phyloP scores from a whole-genome alignment of 2,113 vertebrate genomes.

The Myotis davidii region DNA sequence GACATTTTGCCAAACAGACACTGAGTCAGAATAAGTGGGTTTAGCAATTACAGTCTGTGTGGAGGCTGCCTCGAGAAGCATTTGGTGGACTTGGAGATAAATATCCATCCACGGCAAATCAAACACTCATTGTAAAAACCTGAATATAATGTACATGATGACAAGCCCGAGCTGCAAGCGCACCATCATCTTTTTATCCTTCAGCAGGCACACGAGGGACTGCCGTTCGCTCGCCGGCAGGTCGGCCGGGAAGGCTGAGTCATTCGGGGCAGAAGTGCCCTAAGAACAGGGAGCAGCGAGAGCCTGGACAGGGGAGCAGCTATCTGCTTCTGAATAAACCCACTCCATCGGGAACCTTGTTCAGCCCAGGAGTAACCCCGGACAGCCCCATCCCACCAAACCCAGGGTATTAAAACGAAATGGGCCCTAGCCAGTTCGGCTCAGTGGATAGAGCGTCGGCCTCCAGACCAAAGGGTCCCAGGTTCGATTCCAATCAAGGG shows the following conservation, averaged over 20 bases:
- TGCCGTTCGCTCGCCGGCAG: not conserved
- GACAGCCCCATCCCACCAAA: not conserved
- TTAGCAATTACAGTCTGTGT: constrained; percentile 88
- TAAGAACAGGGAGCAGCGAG: not conserved
- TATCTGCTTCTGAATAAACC: constrained; percentile 72
- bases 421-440: not conserved
- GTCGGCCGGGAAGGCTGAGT: constrained; percentile 28
- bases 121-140: constrained; percentile 61
- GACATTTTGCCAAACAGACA: constrained; percentile 88
- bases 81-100: constrained; percentile 83
- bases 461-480: too few species aligned
- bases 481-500: too few species aligned
- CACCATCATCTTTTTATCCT: constrained; percentile 42
- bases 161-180: constrained; percentile 49
- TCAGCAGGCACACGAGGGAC: not conserved
- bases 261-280: constrained; percentile 52
- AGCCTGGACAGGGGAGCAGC: not conserved
- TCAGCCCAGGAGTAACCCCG: constrained; percentile 38
- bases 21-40: constrained; percentile 89
- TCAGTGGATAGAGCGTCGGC: too few species aligned
- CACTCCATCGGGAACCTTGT: constrained; percentile 62
- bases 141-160: constrained; percentile 71
- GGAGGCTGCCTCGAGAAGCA: constrained; percentile 85
- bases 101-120: constrained; percentile 79
- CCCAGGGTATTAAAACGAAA: not conserved